Percentiles rank a stretch among this genome's conserved stretches.
These are phyloP conservation scores for Aphidius colemani DNA, from an alignment of 2,888 invertebrate species.

Conservation along the genomic window DNA sequence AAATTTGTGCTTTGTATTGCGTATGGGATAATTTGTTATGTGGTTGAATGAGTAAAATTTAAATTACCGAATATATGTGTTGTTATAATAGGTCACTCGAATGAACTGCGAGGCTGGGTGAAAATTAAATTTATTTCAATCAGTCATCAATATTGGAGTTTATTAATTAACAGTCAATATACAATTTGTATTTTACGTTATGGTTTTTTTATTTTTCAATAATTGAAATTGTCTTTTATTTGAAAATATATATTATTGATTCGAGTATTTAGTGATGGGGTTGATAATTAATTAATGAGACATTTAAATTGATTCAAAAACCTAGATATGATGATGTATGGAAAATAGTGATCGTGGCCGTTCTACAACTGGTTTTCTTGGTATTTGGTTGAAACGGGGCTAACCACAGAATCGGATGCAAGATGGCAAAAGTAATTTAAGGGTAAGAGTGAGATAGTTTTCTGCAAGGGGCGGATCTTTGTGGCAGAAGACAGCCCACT, in stretches of 20 bases:
- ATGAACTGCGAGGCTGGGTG: too few species aligned
- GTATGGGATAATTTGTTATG: slow-evolving; percentile 22
- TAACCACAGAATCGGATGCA: slow-evolving; percentile 54
- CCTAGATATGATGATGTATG: background rate
- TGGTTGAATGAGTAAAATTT: slow-evolving; percentile 31
- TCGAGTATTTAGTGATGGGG: slow-evolving; percentile 11
- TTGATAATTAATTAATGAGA: too few species aligned
- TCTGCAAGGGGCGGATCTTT: slow-evolving; percentile 51
- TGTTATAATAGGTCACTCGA: too few species aligned
- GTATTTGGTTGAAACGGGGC: slow-evolving; percentile 47
- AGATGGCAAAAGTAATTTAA: slow-evolving; percentile 58
- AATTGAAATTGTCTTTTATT: too few species aligned
- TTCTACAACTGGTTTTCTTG: slow-evolving; percentile 32
- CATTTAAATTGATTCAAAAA: background rate
- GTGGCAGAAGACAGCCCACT: slow-evolving; percentile 54
- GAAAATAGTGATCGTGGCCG: slow-evolving; percentile 22
- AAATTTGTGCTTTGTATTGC: background rate
- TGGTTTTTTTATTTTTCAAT: too few species aligned
- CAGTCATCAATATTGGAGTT: too few species aligned
- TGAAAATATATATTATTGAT: slow-evolving; percentile 37
- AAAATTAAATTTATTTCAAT: too few species aligned
- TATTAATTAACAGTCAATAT: too few species aligned
- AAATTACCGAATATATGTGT: slow-evolving; percentile 14
- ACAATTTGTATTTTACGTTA: slow-evolving; percentile 21
- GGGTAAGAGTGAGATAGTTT: slow-evolving; percentile 44